A percentile compares a stretch with the other conserved stretches of the same genome.
phyloP scores from a whole-genome alignment of 2,113 vertebrate genomes.

The Dryoscopus gambensis region DNA sequence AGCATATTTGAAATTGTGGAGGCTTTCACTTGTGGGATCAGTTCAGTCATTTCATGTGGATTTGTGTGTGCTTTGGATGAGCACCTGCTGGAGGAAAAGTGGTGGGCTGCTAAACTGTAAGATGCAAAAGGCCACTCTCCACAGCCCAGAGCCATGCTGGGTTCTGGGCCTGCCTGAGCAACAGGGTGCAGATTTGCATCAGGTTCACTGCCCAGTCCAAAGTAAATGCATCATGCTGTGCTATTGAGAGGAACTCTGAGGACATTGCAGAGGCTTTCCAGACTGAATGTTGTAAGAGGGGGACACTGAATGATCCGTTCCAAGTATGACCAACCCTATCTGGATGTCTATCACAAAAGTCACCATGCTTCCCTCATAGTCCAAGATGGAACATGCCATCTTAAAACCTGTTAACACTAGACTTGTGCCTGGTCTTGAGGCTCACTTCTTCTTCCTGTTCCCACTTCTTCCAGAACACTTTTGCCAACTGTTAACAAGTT shows the following conservation, averaged over 20 bases:
- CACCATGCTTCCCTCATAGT: background rate
- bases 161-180: background rate
- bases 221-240: background rate
- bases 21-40: background rate
- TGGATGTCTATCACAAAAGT: background rate
- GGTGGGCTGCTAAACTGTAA: background rate
- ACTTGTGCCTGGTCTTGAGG: background rate
- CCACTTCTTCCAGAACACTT: background rate
- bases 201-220: background rate
- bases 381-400: background rate
- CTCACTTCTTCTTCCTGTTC: background rate
- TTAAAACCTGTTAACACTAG: background rate
- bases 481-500: background rate
- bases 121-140: background rate
- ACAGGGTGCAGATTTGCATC: background rate
- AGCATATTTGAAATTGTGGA: background rate
- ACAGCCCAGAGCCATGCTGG: background rate
- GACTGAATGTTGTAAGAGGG: background rate
- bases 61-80: background rate
- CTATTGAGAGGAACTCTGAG: background rate
- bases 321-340: background rate
- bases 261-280: background rate
- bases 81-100: background rate
- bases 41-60: background rate
- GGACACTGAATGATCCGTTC: fast-evolving